phyloP scores from a whole-genome alignment of 2,888 invertebrate genomes.

The Pollenia amentaria region DNA sequence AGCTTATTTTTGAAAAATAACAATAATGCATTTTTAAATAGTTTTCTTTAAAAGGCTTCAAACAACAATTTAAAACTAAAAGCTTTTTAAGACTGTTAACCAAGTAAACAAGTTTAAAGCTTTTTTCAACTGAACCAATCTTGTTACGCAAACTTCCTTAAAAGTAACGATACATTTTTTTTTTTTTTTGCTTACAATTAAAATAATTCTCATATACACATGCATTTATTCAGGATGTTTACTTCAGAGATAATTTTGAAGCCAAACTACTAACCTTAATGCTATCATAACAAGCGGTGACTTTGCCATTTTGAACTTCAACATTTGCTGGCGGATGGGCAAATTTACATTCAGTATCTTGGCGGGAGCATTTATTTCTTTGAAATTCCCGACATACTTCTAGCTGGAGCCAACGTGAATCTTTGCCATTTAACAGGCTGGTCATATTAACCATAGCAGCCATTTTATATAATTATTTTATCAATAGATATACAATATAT shows the following conservation, averaged over 20 bases:
- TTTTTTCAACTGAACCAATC: no score
- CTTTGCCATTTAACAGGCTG: slow-evolving; percentile 98
- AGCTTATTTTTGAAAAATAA: no score
- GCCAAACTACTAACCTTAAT: slow-evolving; percentile 94
- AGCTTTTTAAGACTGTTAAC: no score
- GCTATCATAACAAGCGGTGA: slow-evolving; percentile 99
- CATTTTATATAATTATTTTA: slow-evolving; percentile 83
- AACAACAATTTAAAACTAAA: no score
- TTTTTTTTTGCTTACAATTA: slow-evolving; percentile 47
- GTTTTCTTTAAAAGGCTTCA: no score
- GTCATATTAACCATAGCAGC: slow-evolving; percentile 98
- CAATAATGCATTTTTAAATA: no score
- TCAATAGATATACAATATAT: slow-evolving; percentile 61
- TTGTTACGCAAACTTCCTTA: neutral
- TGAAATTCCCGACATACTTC: slow-evolving; percentile 99
- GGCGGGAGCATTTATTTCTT: slow-evolving; percentile 99
- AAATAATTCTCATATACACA: slow-evolving; percentile 21
- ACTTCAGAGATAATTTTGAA: slow-evolving; percentile 37
- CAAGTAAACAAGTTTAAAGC: no score
- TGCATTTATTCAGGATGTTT: slow-evolving; percentile 21
- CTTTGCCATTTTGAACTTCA: slow-evolving; percentile 99
- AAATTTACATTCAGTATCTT: slow-evolving; percentile 99
- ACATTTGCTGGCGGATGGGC: slow-evolving; percentile 99
- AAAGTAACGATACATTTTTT: slow-evolving; percentile 68
- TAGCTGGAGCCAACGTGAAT: slow-evolving; percentile 99